Evolutionary conservation across 2,113 vertebrate species (phyloP), one percentile per base, ranked within the genome.

Genomic region (Lathamus discolor): DNA sequence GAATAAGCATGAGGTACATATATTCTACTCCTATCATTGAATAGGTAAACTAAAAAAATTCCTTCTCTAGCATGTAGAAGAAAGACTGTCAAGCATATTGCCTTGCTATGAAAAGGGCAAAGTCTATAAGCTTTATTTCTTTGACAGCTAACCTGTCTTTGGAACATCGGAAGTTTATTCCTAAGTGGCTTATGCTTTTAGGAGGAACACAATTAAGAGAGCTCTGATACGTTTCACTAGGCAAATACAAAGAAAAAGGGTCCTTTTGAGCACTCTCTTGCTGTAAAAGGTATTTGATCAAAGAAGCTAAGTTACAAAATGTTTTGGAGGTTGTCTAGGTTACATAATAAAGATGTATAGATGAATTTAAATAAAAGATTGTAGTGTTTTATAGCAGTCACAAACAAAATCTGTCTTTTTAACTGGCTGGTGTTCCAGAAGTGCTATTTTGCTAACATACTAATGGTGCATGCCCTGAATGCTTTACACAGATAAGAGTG

Each of bases 201-300:
- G 81, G 82, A 93, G 64, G 54, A 93, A 83, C 82, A 86, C 95
- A 97, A 93, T 97, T 98, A 97, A 88, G 92, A 94, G 72, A 66
- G 51, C 61, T 83, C 46, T 97, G 96, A 97, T 97, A 97, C 96
- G 95, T 98, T 98, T 91, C 97, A 86, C 80, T 84, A 63, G 80
- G 69, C 88, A 97, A 93, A 95, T 93, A 97, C 86, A 95, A 54
- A 96, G 79, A 85, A 83, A 92, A 95, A 0, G 17, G 39, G 72
- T 92, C 48, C 70, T 95, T 95, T 74, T 95, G 79, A 97, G 83
- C 33, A 67, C 63, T 91, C 55, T 83, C 7, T 94, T 95, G 69
- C 57, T 86, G 28, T 86, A 82, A 91, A 91, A 92, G 46, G 35
- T 93, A 90, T 79, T 95, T 83, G 74, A 92, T 94, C 62, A 86